Evolutionary conservation across 2,888 invertebrate species (phyloP), one percentile per base, ranked within the genome.

Genomic region (Trimorus sp.): DNA sequence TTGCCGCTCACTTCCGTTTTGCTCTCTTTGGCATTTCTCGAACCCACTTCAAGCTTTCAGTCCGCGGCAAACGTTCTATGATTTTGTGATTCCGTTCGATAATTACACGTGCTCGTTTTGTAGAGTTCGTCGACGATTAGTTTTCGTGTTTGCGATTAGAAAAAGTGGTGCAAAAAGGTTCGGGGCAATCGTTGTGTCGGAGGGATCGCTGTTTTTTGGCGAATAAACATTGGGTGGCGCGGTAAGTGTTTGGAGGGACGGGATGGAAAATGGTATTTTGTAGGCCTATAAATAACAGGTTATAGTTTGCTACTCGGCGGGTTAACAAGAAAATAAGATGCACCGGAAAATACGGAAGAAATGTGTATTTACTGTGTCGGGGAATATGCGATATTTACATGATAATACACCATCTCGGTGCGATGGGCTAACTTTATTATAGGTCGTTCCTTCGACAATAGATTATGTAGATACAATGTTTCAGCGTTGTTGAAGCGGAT

Each of bases 331-430:
- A 53, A n/a, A 60, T 9, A 48, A 38, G 48, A 12, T 49, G 14
- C 51, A 74, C 11, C 40, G 4, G 54, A 42, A 74, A 38, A 65
- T 40, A 14, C 54, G 63, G 16, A 38, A 56, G 78, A 77, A 79
- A 83, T 73, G 79, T 85, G 85, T 85, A 84, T 85, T 85, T 85
- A 86, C 84, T 71, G 77, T 84, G 87, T 85, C 86, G 86, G 87
- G 83, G 88, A 88, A 88, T 88, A 88, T 88, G 84, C 80, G 84
- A 86, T 87, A 89, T 89, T 89, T 89, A 87, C 89, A 89, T 89
- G 86, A 89, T 89, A 89, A 89, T 89, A 84, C 82, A 51, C 73
- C 78, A 79, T 74, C 76, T 65, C 78, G 56, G 79, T 69, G 85
- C 86, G 86, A 85, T 86, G 84, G 85, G 71, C 81, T 71, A 82